Conservation (phyloP, 2,888 invertebrate species). For the Drosophila maculinotata region DNA sequence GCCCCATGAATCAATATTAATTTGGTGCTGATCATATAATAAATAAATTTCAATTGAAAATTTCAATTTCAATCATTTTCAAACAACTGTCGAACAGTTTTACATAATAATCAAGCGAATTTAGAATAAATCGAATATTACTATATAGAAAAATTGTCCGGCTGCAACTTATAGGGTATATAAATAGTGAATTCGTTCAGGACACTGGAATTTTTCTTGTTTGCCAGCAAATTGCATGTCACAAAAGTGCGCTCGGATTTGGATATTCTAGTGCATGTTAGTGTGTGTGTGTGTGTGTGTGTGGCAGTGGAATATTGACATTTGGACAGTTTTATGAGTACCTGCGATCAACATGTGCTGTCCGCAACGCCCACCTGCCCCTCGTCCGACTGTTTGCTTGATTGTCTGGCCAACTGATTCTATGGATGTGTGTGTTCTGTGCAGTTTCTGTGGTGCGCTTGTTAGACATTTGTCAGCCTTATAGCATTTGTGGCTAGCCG, state of each 20-base stretch:
- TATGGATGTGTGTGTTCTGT: constrained; percentile 2
- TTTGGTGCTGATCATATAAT: too few relatives aligned
- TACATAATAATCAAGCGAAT: too few relatives aligned
- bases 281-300: constrained; percentile 10
- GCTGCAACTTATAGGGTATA: constrained; percentile 25
- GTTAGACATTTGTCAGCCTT: constrained; percentile 79
- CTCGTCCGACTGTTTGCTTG: constrained; percentile 19
- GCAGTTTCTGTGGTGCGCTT: constrained; percentile 26
- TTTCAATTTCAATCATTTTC: too few relatives aligned
- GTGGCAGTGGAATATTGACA: constrained; percentile 71
- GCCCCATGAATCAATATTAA: too few relatives aligned
- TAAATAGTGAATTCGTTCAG: background rate
- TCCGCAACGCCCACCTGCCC: constrained; percentile 10
- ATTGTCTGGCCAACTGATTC: constrained; percentile 25
- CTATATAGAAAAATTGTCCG: too few relatives aligned
- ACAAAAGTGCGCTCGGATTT: constrained; percentile 29
- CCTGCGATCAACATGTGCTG: constrained; percentile 62
- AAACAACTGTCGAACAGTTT: too few relatives aligned
- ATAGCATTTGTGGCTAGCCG: constrained; percentile 74
- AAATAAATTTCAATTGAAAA: too few relatives aligned
- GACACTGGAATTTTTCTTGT: constrained; percentile 14
- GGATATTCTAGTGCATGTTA: constrained; percentile 1
- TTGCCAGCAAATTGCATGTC: constrained; percentile 52
- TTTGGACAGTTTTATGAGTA: constrained; percentile 80
- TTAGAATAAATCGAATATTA: too few relatives aligned